Evolutionary conservation across 2,113 vertebrate genomes (phyloP).

Genomic region (Stomatorhinus ivindoensis): DNA sequence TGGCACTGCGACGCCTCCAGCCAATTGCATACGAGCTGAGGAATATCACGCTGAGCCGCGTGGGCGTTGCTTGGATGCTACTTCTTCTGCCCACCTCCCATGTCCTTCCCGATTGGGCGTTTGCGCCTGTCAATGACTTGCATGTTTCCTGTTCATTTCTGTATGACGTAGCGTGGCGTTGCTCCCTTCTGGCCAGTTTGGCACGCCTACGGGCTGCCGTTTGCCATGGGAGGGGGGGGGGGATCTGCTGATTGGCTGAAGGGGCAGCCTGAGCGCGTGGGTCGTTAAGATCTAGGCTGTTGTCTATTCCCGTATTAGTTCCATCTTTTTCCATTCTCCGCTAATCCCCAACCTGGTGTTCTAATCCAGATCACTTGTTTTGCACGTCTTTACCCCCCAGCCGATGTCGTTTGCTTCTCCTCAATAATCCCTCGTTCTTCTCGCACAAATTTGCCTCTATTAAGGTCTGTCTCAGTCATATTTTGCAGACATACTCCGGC

Average conservation of each 20-base stretch:
- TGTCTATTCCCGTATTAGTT: background rate
- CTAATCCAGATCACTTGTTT: slow-evolving; percentile 5
- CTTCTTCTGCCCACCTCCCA: background rate
- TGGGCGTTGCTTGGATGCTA: background rate
- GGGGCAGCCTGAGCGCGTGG: background rate
- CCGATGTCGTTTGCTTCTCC: background rate
- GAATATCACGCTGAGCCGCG: background rate
- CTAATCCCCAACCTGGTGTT: background rate
- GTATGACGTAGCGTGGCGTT: background rate
- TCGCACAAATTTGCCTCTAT: background rate
- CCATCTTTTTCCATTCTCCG: background rate
- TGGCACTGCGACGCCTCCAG: background rate
- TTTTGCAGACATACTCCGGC: no score
- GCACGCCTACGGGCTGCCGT: background rate
- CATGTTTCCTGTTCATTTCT: background rate
- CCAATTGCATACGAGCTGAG: background rate
- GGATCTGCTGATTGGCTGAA: background rate
- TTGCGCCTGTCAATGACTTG: background rate
- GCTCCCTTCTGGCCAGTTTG: background rate
- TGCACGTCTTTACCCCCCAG: background rate
- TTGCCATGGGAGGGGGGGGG: background rate
- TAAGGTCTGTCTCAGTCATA: background rate
- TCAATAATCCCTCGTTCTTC: background rate
- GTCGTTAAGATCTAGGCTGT: background rate
- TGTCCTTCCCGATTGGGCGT: background rate